Evolutionary conservation across 2,113 vertebrate species (phyloP).

Genomic region (Aegithalos caudatus): DNA sequence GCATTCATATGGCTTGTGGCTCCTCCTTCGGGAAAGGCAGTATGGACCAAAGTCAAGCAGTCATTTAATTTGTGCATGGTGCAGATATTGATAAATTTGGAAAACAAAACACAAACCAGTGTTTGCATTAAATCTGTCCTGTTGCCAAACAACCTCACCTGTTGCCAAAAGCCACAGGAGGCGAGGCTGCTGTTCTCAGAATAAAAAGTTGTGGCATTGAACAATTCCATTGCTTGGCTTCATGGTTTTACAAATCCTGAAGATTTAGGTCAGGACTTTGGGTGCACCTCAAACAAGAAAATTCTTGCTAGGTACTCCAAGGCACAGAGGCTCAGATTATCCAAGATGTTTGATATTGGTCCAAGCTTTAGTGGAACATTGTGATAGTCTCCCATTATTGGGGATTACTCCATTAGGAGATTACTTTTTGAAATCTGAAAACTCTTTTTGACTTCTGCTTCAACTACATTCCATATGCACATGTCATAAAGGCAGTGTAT

Average conservation of each 20-base stretch:
- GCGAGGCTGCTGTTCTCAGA: not conserved
- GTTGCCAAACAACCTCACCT: not conserved
- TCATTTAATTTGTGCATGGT: too few species aligned
- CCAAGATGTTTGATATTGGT: not conserved
- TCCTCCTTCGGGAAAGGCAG: not conserved
- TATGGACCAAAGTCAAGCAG: not conserved
- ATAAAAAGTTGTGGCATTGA: not conserved
- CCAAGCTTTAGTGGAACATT: not conserved
- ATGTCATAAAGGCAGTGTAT: too few species aligned
- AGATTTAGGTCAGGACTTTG: not conserved
- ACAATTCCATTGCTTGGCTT: not conserved
- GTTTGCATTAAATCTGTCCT: not conserved
- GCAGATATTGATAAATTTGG: not conserved
- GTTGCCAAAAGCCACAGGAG: not conserved
- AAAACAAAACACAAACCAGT: rapidly evolving
- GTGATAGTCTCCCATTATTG: not conserved
- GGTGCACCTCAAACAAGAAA: not conserved
- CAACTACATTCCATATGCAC: not conserved
- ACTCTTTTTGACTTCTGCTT: not conserved
- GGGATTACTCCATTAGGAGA: not conserved
- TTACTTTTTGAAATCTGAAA: not conserved
- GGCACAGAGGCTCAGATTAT: not conserved
- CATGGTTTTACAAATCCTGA: not conserved
- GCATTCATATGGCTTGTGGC: not conserved
- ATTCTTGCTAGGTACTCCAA: not conserved